Evolutionary conservation across 2,797 vertebrate species (phyloP).

Genomic region (Crypturellus tataupa): DNA sequence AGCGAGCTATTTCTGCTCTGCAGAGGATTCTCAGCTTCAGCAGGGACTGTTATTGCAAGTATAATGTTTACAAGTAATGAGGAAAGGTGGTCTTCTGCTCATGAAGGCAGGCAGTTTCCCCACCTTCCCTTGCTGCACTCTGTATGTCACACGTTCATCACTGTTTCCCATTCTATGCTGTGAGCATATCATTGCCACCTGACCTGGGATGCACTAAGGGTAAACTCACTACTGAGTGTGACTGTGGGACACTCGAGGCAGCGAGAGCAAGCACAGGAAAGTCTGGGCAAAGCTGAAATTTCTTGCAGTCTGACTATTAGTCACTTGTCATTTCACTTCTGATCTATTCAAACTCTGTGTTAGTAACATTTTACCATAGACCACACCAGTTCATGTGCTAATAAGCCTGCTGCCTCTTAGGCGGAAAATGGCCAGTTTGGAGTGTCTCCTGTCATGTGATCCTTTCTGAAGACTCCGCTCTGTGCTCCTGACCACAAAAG

Average conservation of each 20-base stretch:
- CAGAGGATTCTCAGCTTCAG: neutral
- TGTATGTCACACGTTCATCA: neutral
- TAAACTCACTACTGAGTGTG: neutral
- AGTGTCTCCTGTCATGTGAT: neutral
- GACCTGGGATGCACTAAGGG: neutral
- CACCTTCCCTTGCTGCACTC: neutral
- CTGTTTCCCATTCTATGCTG: neutral
- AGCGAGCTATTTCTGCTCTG: neutral
- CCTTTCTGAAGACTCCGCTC: neutral
- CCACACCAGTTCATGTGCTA: neutral
- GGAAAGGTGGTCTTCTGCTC: neutral
- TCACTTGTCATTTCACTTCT: neutral
- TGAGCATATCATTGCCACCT: neutral
- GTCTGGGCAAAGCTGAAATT: neutral
- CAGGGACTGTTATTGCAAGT: neutral
- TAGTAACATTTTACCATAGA: neutral
- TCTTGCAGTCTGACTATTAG: neutral
- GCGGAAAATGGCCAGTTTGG: rapidly evolving
- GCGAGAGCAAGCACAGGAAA: rapidly evolving
- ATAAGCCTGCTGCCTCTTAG: neutral
- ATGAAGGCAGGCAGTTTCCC: neutral
- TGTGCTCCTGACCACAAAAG: neutral
- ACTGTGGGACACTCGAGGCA: rapidly evolving
- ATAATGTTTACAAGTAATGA: neutral
- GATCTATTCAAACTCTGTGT: neutral